These are phyloP conservation scores for Genyomyrus donnyi DNA, from an alignment of 2,113 vertebrate species.

Conservation along the genomic window DNA sequence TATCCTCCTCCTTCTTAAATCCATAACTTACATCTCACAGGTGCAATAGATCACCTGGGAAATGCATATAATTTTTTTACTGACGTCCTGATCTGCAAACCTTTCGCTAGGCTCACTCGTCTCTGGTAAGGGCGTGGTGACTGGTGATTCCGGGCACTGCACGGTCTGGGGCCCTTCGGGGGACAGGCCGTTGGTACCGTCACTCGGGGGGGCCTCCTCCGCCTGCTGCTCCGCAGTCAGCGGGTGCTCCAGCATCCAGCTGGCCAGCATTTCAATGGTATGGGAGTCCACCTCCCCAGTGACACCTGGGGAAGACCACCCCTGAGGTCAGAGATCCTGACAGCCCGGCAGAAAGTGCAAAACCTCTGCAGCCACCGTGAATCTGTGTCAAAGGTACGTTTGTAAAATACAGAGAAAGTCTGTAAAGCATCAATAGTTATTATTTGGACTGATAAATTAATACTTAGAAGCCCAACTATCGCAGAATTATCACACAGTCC, in stretches of 20 bases:
- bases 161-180: conserved; percentile 66
- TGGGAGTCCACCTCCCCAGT: conserved; percentile 65
- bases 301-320: conserved; percentile 48
- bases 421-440: not conserved
- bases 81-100: conserved; percentile 29
- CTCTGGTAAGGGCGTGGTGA: conserved; percentile 23
- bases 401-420: not conserved
- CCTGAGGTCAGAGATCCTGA: not conserved
- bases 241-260: conserved; percentile 74
- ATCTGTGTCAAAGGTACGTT: not conserved
- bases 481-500: not conserved
- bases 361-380: not conserved
- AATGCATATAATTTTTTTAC: not conserved
- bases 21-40: not conserved
- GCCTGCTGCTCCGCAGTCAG: conserved; percentile 56
- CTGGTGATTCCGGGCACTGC: conserved; percentile 59
- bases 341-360: not conserved
- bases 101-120: conserved; percentile 56
- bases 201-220: conserved; percentile 34
- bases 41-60: not conserved
- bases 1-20: not conserved
- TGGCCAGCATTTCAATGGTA: conserved; percentile 65
- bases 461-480: not conserved
- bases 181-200: conserved; percentile 46
- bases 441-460: not conserved